Conservation (phyloP, 2,797 vertebrate genomes). For the Clarias pachynema region DNA sequence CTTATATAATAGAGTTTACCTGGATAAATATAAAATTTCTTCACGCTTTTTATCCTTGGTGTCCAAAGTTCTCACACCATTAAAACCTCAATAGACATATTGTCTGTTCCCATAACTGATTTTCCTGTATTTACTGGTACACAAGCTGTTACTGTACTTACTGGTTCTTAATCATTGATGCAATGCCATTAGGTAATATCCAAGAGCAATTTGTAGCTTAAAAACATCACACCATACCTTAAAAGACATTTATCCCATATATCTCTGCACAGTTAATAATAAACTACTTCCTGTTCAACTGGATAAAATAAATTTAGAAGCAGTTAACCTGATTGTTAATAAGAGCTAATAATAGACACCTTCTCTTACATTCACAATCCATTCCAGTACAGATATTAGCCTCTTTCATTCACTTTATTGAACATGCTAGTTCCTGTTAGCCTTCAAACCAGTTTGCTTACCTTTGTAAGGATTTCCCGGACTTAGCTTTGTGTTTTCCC, state of each 20-base stretch:
- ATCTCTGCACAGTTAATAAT: neutral
- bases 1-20: too few species aligned
- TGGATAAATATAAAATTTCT: too few species aligned
- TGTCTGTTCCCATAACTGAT: too few species aligned
- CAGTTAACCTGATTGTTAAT: neutral
- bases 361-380: neutral
- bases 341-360: neutral
- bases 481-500: neutral
- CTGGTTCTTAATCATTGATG: too few species aligned
- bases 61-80: too few species aligned
- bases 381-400: neutral
- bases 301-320: neutral
- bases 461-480: neutral
- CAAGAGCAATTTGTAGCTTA: neutral
- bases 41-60: too few species aligned
- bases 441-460: neutral
- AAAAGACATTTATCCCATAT: neutral
- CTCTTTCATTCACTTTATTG: neutral
- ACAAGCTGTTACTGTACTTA: too few species aligned
- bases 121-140: too few species aligned
- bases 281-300: neutral
- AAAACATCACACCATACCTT: neutral
- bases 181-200: neutral
- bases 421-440: neutral
- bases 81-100: too few species aligned